Percentiles rank a stretch among this genome's conserved stretches.
Conservation (phyloP, 2,797 vertebrate genomes). For the Microctenopoma steveboyesi region DNA sequence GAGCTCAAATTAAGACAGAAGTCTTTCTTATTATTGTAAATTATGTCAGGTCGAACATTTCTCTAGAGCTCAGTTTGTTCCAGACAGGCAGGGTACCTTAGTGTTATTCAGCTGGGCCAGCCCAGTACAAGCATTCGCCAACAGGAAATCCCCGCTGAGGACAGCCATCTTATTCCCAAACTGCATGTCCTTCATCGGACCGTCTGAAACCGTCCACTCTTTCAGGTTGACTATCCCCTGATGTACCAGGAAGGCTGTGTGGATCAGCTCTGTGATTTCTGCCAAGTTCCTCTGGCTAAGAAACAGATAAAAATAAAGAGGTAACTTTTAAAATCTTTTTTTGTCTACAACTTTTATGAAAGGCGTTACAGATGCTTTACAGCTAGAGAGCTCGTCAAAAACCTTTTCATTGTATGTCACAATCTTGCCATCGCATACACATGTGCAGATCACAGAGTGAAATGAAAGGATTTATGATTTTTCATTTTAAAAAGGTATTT, state of each 20-base stretch:
- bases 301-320: conserved; percentile 37
- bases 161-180: conserved; percentile 99
- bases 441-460: conserved; percentile 27
- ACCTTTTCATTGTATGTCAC: conserved; percentile 43
- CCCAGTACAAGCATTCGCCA: conserved; percentile 94
- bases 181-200: conserved; percentile 94
- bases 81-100: conserved; percentile 83
- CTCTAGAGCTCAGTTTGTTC: neutral
- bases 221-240: conserved; percentile 94
- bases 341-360: conserved; percentile 29
- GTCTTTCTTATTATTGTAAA: conserved; percentile 54
- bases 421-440: conserved; percentile 14
- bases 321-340: conserved; percentile 33
- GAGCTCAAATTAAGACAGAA: conserved; percentile 42
- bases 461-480: conserved; percentile 10
- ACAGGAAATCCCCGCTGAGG: conserved; percentile 95
- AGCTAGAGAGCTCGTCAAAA: conserved; percentile 50
- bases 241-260: conserved; percentile 97
- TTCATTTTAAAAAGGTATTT: conserved; percentile 18
- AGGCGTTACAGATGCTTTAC: conserved; percentile 32
- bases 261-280: conserved; percentile 97
- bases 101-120: conserved; percentile 94
- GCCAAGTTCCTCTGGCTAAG: conserved; percentile 94
- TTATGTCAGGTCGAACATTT: conserved; percentile 18
- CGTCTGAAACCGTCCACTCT: conserved; percentile 91